Conservation (phyloP, 1,140 invertebrate species). For the Asobara japonica region DNA sequence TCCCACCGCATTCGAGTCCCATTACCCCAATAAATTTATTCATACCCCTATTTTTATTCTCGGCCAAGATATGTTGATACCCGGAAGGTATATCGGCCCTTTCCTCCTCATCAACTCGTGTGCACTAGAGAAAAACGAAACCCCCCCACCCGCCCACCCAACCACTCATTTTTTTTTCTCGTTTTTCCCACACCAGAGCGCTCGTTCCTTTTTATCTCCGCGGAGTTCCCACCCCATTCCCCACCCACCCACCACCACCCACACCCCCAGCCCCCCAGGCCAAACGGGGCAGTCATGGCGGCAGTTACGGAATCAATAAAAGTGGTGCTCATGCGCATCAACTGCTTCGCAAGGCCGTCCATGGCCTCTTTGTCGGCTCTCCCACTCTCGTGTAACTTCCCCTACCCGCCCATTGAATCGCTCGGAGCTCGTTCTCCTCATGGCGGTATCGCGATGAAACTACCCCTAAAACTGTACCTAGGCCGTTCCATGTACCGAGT, state of each 20-base stretch:
- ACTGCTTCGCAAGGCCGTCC: slow-evolving; percentile 61
- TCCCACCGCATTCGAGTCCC: too few relatives aligned
- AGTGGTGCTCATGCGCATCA: slow-evolving; percentile 68
- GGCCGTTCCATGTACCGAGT: slow-evolving; percentile 56
- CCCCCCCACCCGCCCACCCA: not conserved
- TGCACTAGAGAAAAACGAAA: slow-evolving; percentile 11
- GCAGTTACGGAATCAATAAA: slow-evolving; percentile 69
- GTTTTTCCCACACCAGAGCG: slow-evolving; percentile 50
- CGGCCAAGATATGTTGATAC: slow-evolving; percentile 65
- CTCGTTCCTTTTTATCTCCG: slow-evolving; percentile 68
- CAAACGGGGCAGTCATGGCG: slow-evolving; percentile 63
- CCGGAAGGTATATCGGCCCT: slow-evolving; percentile 44
- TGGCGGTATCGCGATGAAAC: slow-evolving; percentile 50
- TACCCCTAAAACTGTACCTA: slow-evolving; percentile 62
- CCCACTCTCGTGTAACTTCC: slow-evolving; percentile 28
- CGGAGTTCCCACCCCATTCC: slow-evolving; percentile 68
- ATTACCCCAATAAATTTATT: slow-evolving; percentile 38
- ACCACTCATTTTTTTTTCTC: slow-evolving; percentile 11
- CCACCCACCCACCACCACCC: slow-evolving; percentile 42
- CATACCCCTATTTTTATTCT: slow-evolving; percentile 64
- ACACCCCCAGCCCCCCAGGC: slow-evolving; percentile 40
- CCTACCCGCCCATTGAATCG: slow-evolving; percentile 53
- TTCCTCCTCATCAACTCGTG: slow-evolving; percentile 38
- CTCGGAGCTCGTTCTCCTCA: slow-evolving; percentile 50
- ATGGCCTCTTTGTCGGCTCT: slow-evolving; percentile 37